Percentiles rank a stretch among this genome's conserved stretches.
Evolutionary conservation across 1,140 invertebrate species (phyloP).

Genomic region (Drosophila yakuba): DNA sequence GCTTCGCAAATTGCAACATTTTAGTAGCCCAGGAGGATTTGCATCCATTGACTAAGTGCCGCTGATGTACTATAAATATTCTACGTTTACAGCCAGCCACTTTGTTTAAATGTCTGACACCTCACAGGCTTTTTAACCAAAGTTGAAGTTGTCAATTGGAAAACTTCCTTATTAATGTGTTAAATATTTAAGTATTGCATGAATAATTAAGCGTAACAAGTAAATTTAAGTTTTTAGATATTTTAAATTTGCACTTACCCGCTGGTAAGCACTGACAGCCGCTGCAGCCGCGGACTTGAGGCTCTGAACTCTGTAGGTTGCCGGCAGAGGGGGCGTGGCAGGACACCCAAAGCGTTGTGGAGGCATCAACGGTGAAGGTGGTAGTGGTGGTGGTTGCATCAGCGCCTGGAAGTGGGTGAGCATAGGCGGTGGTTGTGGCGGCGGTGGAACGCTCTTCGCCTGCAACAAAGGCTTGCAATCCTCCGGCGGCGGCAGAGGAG

Average conservation of each 20-base stretch:
- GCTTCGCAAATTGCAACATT: slow-evolving; percentile 63
- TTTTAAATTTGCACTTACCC: slow-evolving; percentile 49
- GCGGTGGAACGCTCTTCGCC: slow-evolving; percentile 39
- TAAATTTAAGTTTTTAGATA: too few relatives aligned
- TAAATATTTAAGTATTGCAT: too few relatives aligned
- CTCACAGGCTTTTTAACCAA: background rate
- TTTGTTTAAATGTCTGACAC: slow-evolving; percentile 10
- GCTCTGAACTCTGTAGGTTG: slow-evolving; percentile 32
- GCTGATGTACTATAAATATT: slow-evolving; percentile 19
- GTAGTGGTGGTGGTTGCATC: slow-evolving; percentile 3
- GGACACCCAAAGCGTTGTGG: slow-evolving; percentile 8
- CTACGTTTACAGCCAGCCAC: slow-evolving; percentile 10
- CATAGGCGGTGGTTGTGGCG: slow-evolving; percentile 48
- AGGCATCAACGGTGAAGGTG: slow-evolving; percentile 1
- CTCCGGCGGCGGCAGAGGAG: slow-evolving; percentile 15
- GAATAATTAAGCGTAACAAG: too few relatives aligned
- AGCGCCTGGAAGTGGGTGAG: slow-evolving; percentile 27
- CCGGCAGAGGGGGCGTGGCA: slow-evolving; percentile 17
- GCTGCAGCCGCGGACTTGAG: slow-evolving; percentile 60
- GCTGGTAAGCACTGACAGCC: slow-evolving; percentile 59
- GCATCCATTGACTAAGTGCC: slow-evolving; percentile 46
- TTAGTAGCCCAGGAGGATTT: slow-evolving; percentile 56
- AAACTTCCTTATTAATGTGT: too few relatives aligned
- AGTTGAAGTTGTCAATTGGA: too few relatives aligned
- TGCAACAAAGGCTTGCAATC: slow-evolving; percentile 25